These are phyloP conservation scores for Drosophila antonietae DNA, from an alignment of 2,888 invertebrate species.

Conservation along the genomic window DNA sequence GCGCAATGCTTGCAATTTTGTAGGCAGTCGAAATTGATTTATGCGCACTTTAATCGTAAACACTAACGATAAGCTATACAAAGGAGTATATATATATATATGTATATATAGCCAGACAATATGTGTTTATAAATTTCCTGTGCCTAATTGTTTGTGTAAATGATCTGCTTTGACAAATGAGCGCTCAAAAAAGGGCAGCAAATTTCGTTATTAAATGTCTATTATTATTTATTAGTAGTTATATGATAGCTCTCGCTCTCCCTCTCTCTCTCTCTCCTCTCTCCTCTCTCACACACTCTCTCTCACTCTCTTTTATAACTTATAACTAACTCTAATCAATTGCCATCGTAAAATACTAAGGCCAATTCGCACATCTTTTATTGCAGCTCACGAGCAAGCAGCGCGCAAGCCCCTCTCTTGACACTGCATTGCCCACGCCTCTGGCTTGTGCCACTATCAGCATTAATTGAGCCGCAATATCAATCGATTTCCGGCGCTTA, in stretches of 20 bases:
- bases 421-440: background rate
- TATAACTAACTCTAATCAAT: constrained; percentile 29
- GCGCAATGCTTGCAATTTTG: constrained; percentile 35
- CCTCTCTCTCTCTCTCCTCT: background rate
- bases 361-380: constrained; percentile 2
- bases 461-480: constrained; percentile 28
- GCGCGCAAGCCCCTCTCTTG: background rate
- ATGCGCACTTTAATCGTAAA: constrained; percentile 33
- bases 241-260: constrained; percentile 12
- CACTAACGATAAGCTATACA: constrained; percentile 23
- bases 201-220: background rate
- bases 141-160: constrained; percentile 29
- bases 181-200: constrained; percentile 13
- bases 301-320: background rate
- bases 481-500: constrained; percentile 46
- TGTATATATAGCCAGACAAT: background rate
- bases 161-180: constrained; percentile 35
- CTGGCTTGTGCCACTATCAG: constrained; percentile 26
- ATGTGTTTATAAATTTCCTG: background rate
- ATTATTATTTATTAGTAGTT: constrained; percentile 7
- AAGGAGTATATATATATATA: background rate
- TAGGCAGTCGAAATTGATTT: constrained; percentile 34
- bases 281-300: no score
- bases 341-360: constrained; percentile 25
- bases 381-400: background rate